Percentiles rank a stretch among this genome's conserved stretches.
Conservation (phyloP, 2,797 vertebrate species). For the Tolypeutes matacus region DNA sequence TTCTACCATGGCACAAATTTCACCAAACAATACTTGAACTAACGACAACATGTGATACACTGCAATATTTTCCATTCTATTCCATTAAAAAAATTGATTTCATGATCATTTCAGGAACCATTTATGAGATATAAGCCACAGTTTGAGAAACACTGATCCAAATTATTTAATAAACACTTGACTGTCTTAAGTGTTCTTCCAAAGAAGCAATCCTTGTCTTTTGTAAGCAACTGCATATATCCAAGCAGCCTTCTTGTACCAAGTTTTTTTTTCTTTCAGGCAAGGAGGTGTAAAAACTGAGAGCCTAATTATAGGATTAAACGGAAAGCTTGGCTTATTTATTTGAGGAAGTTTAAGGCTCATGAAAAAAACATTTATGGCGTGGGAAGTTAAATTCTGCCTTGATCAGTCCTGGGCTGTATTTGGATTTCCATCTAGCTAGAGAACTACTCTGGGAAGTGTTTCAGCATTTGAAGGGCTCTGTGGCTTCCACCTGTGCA, state of each 20-base stretch:
- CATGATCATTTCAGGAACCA: not conserved
- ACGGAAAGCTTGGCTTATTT: not conserved
- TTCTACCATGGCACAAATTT: not conserved
- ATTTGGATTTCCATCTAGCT: not conserved
- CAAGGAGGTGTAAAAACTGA: not conserved
- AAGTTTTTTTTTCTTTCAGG: constrained; percentile 32
- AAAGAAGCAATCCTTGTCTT: not conserved
- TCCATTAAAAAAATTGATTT: not conserved
- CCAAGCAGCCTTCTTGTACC: not conserved
- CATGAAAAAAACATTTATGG: not conserved
- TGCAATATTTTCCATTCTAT: not conserved
- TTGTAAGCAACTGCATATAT: not conserved
- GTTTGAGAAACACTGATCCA: not conserved
- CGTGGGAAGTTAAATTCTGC: not conserved
- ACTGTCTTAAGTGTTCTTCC: not conserved
- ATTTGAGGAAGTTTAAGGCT: constrained; percentile 14
- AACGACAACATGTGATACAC: not conserved
- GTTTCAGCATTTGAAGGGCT: not conserved
- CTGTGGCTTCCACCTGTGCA: rapidly evolving
- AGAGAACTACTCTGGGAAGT: not conserved
- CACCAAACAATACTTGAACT: not conserved
- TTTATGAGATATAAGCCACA: not conserved
- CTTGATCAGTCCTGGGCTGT: not conserved
- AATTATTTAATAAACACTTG: not conserved
- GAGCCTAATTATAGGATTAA: not conserved